A percentile compares a stretch with the other conserved stretches of the same genome.
phyloP scores from a whole-genome alignment of 2,797 vertebrate genomes.

The Sebastes trivittatus region DNA sequence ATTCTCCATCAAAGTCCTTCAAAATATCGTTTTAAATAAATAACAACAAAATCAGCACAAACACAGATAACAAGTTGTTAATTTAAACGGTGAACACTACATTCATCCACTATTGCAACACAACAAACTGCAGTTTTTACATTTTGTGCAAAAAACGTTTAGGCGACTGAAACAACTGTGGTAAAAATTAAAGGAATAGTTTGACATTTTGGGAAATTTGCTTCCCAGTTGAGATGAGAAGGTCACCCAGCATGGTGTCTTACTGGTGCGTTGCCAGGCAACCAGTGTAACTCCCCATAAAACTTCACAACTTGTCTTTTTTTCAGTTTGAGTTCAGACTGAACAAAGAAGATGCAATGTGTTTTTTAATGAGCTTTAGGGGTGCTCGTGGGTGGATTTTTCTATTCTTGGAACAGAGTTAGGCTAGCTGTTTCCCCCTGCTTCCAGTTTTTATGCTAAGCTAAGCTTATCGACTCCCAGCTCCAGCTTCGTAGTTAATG shows the following conservation, averaged over 20 bases:
- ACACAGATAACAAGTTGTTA: not conserved
- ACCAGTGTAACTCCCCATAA: not conserved
- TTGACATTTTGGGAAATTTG: not conserved
- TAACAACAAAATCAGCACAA: not conserved
- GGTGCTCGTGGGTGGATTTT: not conserved
- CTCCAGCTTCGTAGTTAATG: too few relatives aligned
- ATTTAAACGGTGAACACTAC: not conserved
- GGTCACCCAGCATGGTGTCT: not conserved
- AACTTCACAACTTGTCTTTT: not conserved
- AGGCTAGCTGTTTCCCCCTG: not conserved
- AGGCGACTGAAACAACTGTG: not conserved
- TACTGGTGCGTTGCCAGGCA: slow-evolving; percentile 2
- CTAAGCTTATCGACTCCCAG: not conserved
- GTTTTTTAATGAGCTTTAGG: not conserved
- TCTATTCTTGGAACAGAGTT: not conserved
- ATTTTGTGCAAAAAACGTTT: not conserved
- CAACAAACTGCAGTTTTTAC: not conserved
- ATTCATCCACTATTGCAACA: not conserved
- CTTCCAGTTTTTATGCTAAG: not conserved
- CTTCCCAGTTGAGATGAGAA: not conserved
- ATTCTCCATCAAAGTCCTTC: not conserved
- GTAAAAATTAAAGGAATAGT: not conserved
- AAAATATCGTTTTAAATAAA: not conserved
- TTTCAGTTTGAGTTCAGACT: not conserved
- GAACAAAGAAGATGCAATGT: not conserved